Evolutionary conservation across 2,113 vertebrate species (phyloP).

Genomic region (Mionectes macconnelli): DNA sequence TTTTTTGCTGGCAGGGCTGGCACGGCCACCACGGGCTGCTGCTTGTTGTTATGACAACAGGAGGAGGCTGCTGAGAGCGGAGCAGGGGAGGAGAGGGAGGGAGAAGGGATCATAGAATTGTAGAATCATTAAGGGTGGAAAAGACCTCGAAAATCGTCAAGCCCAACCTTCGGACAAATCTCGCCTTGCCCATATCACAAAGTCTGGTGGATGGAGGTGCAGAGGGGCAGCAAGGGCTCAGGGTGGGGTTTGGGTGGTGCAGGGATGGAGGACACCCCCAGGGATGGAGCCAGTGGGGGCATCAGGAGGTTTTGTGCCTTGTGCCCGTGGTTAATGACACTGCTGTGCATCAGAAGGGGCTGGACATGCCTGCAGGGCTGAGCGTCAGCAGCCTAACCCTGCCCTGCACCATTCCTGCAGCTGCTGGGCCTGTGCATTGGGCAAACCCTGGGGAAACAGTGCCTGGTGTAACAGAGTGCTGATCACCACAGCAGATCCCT

Average conservation of each 20-base stretch:
- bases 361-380: not conserved
- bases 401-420: fast-evolving
- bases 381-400: not conserved
- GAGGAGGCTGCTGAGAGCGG: not conserved
- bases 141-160: not conserved
- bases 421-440: not conserved
- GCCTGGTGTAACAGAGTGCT: not conserved
- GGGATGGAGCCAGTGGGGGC: not conserved
- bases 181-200: fast-evolving
- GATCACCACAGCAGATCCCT: not conserved
- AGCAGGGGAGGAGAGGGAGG: not conserved
- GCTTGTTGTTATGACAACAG: slow-evolving; percentile 56
- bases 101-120: not conserved
- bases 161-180: not conserved
- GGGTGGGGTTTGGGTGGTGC: not conserved
- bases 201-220: not conserved
- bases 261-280: not conserved
- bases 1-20: not conserved
- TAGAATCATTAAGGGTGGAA: not conserved
- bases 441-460: not conserved
- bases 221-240: not conserved
- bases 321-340: fast-evolving
- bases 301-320: not conserved
- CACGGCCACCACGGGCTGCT: not conserved
- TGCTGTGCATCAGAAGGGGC: not conserved